A percentile compares a stretch with the other conserved stretches of the same genome.
phyloP scores from a whole-genome alignment of 2,797 vertebrate species.

The Potorous gilbertii region DNA sequence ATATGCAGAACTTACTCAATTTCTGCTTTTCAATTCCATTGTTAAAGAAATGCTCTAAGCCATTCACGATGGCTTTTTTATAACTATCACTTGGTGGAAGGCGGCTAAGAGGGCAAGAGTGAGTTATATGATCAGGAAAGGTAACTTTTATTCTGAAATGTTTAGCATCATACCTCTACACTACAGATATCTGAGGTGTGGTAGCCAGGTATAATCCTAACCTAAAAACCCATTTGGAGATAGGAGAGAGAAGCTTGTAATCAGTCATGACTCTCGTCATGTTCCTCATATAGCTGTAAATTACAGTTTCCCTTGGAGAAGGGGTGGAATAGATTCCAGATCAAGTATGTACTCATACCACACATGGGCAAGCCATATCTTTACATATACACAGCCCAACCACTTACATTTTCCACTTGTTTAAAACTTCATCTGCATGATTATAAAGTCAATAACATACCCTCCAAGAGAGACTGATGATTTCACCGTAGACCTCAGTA shows the following conservation, averaged over 20 bases:
- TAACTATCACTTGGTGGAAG: not conserved
- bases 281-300: not conserved
- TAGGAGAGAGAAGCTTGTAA: not conserved
- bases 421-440: not conserved
- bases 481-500: conserved; percentile 96
- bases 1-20: not conserved
- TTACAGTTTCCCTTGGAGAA: not conserved
- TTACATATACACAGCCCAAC: not conserved
- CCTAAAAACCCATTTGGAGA: not conserved
- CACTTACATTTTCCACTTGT: not conserved
- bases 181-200: not conserved
- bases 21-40: not conserved
- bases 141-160: not conserved
- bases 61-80: not conserved
- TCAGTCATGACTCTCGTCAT: not conserved
- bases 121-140: not conserved
- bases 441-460: conserved; percentile 85
- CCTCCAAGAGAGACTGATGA: conserved; percentile 97
- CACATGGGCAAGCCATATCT: not conserved
- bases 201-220: not conserved
- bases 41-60: not conserved
- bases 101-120: not conserved
- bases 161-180: not conserved
- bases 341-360: not conserved
- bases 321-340: not conserved